Percentiles rank a stretch among this genome's conserved stretches.
Conservation (phyloP, 2,113 vertebrate genomes). For the Archilochus colubris region DNA sequence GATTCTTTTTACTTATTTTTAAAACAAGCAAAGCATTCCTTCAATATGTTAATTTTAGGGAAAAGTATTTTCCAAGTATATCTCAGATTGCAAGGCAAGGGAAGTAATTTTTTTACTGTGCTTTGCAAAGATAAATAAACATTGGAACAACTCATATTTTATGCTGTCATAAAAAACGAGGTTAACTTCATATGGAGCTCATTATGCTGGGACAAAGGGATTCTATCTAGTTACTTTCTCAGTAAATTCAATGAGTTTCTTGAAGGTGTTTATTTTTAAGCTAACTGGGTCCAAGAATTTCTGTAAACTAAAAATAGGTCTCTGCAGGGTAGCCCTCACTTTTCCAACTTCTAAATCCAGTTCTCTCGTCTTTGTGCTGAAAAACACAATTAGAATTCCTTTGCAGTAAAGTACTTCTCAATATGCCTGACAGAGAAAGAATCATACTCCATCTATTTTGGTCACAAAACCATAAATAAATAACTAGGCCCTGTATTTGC, state of each 20-base stretch:
- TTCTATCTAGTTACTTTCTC: not conserved
- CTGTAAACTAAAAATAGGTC: not conserved
- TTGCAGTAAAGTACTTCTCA: not conserved
- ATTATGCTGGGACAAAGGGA: not conserved
- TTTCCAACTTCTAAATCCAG: not conserved
- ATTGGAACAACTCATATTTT: not conserved
- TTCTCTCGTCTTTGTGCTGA: not conserved
- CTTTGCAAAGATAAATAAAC: not conserved
- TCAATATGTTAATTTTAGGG: not conserved
- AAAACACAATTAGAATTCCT: constrained; percentile 7
- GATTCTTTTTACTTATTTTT: not conserved
- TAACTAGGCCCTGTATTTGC: not conserved
- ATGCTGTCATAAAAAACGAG: not conserved
- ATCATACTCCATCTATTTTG: not conserved
- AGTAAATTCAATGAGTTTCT: not conserved
- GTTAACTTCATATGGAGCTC: not conserved
- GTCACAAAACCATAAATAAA: constrained; percentile 37
- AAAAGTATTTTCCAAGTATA: not conserved
- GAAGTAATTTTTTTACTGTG: not conserved
- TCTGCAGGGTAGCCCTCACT: not conserved
- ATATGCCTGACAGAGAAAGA: not conserved
- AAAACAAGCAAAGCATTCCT: accelerated
- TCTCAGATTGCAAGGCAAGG: not conserved
- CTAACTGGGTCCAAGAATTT: not conserved
- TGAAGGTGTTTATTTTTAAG: constrained; percentile 13